phyloP scores from a whole-genome alignment of 2,888 invertebrate species.

The Cepaea hortensis region DNA sequence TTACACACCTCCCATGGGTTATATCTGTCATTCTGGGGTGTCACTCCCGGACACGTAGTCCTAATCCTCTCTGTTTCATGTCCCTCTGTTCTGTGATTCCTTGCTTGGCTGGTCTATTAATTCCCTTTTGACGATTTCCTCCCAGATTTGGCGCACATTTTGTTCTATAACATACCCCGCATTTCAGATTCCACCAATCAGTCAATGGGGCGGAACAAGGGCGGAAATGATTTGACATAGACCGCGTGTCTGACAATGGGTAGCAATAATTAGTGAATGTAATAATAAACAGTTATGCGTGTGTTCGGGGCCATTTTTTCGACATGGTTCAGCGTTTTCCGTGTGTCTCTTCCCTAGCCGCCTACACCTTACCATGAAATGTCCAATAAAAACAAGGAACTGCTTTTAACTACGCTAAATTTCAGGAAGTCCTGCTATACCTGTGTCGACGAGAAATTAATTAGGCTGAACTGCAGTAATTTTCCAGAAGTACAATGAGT shows the following conservation, averaged over 20 bases:
- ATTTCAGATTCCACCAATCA: neutral
- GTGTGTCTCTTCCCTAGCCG: too few species aligned
- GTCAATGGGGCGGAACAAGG: neutral
- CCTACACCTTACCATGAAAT: too few species aligned
- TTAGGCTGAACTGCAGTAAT: too few species aligned
- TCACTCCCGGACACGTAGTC: neutral
- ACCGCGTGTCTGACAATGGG: neutral
- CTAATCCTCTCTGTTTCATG: neutral
- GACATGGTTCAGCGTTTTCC: too few species aligned
- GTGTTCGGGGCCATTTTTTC: neutral
- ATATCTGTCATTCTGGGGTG: neutral
- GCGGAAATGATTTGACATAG: constrained; percentile 9
- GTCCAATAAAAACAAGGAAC: too few species aligned
- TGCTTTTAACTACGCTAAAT: too few species aligned
- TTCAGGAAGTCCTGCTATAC: too few species aligned
- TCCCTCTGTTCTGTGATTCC: neutral
- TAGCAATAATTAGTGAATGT: neutral
- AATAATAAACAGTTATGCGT: neutral
- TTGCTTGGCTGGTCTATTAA: neutral
- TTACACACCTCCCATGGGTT: neutral
- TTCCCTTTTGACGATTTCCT: neutral
- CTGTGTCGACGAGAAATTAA: too few species aligned
- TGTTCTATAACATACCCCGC: neutral
- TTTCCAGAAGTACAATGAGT: too few species aligned
- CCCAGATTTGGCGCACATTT: neutral